These are phyloP conservation scores for Henicopernis longicauda DNA, from an alignment of 2,113 vertebrate genomes.

Conservation along the genomic window DNA sequence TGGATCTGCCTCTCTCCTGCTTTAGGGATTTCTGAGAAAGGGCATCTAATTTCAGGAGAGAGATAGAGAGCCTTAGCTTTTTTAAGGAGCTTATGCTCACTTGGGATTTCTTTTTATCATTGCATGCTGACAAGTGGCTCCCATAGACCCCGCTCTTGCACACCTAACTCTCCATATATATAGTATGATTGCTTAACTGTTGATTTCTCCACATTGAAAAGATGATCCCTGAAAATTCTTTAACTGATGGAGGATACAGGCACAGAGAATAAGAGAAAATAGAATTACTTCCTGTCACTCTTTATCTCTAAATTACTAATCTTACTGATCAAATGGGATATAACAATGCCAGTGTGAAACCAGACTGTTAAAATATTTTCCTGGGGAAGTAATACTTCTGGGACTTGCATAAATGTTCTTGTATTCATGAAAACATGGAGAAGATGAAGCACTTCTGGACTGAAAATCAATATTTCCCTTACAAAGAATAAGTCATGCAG, in stretches of 20 bases:
- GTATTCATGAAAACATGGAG: background rate
- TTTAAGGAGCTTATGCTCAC: background rate
- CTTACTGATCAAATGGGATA: background rate
- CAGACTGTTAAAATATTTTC: background rate
- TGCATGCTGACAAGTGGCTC: background rate
- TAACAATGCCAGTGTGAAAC: background rate
- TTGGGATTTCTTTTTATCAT: background rate
- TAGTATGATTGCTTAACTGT: background rate
- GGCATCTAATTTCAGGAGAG: background rate
- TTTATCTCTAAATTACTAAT: background rate
- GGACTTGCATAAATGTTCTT: background rate
- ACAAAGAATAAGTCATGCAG: background rate
- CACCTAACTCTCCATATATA: background rate
- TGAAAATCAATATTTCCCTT: background rate
- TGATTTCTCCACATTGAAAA: background rate
- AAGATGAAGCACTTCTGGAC: background rate
- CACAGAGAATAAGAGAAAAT: background rate
- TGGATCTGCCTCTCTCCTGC: background rate
- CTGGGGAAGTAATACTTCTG: background rate
- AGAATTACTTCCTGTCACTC: background rate
- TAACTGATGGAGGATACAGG: background rate
- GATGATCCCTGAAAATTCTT: background rate
- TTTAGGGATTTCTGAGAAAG: background rate
- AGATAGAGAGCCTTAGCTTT: background rate
- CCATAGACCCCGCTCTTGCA: background rate